A percentile compares a stretch with the other conserved stretches of the same genome.
Conservation (phyloP, 2,888 invertebrate species). For the Diogma glabrata region DNA sequence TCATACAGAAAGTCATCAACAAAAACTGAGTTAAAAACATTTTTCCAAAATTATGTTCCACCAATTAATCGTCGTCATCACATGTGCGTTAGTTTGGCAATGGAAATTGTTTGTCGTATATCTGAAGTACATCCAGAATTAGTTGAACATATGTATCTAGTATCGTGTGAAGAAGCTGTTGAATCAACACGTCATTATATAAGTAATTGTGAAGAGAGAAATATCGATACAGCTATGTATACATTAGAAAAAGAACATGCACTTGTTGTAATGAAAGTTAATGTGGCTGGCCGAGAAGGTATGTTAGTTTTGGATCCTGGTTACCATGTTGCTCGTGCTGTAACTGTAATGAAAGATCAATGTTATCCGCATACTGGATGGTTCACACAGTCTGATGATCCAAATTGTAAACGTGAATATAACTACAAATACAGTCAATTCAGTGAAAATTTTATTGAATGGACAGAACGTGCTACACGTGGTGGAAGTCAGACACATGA, state of each 20-base stretch:
- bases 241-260: conserved; percentile 77
- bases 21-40: conserved; percentile 53
- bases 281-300: conserved; percentile 61
- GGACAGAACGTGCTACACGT: conserved; percentile 70
- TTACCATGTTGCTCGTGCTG: conserved; percentile 75
- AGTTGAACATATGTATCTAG: conserved; percentile 54
- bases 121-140: conserved; percentile 56
- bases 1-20: conserved; percentile 46
- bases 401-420: conserved; percentile 68
- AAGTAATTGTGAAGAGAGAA: conserved; percentile 41
- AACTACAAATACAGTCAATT: conserved; percentile 60
- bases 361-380: conserved; percentile 82
- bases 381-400: conserved; percentile 72
- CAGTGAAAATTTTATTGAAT: conserved; percentile 67
- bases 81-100: conserved; percentile 81
- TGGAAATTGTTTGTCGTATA: conserved; percentile 61
- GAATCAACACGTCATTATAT: conserved; percentile 47
- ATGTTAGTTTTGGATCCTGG: conserved; percentile 80
- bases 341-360: conserved; percentile 78
- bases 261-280: conserved; percentile 62
- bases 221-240: conserved; percentile 34
- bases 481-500: conserved; percentile 50
- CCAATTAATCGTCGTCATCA: conserved; percentile 66
- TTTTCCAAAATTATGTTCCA: conserved; percentile 66
- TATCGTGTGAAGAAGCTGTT: conserved; percentile 81